These are phyloP conservation scores for Oryctes rhinoceros DNA, from an alignment of 1,140 invertebrate genomes.

Conservation along the genomic window DNA sequence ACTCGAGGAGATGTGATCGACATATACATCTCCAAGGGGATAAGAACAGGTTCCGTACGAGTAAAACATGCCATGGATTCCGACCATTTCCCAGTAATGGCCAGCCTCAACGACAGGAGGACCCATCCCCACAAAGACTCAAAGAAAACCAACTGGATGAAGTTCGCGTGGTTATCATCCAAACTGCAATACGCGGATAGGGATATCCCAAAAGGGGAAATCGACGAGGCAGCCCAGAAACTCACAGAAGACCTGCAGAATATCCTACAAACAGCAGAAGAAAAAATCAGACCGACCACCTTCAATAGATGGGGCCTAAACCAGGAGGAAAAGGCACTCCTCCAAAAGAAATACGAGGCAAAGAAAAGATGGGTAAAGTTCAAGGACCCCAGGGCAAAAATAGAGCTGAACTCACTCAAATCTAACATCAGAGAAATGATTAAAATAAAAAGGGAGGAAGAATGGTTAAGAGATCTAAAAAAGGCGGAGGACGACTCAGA, in stretches of 20 bases:
- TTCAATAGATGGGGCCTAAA: neutral
- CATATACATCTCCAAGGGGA: neutral
- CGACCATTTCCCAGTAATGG: slow-evolving; percentile 11
- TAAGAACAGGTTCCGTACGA: neutral
- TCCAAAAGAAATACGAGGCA: slow-evolving; percentile 20
- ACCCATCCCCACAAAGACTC: neutral
- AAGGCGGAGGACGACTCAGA: neutral
- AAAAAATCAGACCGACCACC: neutral
- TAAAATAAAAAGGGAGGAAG: neutral
- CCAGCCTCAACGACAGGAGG: neutral
- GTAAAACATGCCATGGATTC: neutral
- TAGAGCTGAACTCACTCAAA: neutral
- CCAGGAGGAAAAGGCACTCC: neutral
- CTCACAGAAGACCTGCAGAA: no score
- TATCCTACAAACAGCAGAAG: neutral
- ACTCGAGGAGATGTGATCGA: slow-evolving; percentile 11
- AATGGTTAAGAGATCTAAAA: neutral
- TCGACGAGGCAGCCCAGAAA: neutral
- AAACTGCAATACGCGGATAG: neutral
- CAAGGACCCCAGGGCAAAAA: neutral
- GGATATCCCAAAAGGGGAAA: neutral
- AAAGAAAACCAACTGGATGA: slow-evolving; percentile 19
- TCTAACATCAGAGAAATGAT: neutral
- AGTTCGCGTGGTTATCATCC: neutral
- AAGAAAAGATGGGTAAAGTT: neutral